Evolutionary conservation across 2,888 invertebrate genomes (phyloP).

Genomic region (Automeris io): DNA sequence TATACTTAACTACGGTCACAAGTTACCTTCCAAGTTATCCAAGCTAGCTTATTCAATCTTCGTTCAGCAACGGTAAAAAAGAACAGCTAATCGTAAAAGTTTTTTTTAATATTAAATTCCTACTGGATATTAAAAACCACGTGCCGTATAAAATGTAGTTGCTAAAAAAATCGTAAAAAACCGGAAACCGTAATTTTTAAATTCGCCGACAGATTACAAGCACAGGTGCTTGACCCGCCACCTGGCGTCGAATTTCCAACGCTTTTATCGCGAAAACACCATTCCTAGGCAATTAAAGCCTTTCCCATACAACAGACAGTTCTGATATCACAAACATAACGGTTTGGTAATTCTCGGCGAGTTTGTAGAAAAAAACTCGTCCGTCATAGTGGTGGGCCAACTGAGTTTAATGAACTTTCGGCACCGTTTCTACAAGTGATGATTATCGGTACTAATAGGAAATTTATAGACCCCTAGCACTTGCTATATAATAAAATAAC

Average conservation of each 20-base stretch:
- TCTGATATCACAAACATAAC: slow-evolving; percentile 17
- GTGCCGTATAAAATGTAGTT: neutral
- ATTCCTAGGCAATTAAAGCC: neutral
- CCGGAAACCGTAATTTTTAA: neutral
- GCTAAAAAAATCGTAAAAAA: too few relatives aligned
- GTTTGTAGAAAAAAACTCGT: slow-evolving; percentile 1
- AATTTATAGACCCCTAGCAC: neutral
- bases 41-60: too few relatives aligned
- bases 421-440: neutral
- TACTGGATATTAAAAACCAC: neutral
- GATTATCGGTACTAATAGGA: neutral
- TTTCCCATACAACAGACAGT: slow-evolving; percentile 11
- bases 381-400: neutral
- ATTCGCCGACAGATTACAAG: neutral
- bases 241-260: neutral
- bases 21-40: too few relatives aligned
- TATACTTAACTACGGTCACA: too few relatives aligned
- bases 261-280: neutral
- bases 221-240: slow-evolving; percentile 1
- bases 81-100: too few relatives aligned
- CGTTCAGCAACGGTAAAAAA: too few relatives aligned
- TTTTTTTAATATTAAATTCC: neutral
- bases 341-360: slow-evolving; percentile 4
- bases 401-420: slow-evolving; percentile 1
- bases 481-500: too few relatives aligned